A percentile compares a stretch with the other conserved stretches of the same genome.
Conservation (phyloP, 2,113 vertebrate genomes). For the Anoura caudifer region DNA sequence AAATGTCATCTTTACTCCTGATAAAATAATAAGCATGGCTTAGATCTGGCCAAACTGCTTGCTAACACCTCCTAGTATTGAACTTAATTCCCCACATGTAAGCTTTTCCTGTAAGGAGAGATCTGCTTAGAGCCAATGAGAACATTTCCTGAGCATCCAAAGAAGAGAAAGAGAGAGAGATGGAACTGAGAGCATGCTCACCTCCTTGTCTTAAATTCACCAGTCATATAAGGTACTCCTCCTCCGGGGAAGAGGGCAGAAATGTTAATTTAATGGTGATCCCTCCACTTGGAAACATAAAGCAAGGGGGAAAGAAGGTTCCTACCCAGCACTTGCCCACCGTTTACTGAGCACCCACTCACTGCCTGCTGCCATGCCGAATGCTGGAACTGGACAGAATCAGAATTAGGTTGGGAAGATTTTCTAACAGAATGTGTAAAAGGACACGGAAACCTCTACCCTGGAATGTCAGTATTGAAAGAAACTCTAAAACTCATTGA, state of each 20-base stretch:
- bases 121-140: background rate
- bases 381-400: background rate
- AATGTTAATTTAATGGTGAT: background rate
- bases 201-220: background rate
- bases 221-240: background rate
- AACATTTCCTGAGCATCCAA: background rate
- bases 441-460: background rate
- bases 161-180: background rate
- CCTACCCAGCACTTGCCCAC: background rate
- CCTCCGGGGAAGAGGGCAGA: background rate
- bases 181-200: background rate
- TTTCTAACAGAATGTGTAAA: background rate
- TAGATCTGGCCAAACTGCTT: conserved; percentile 34
- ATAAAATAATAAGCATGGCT: conserved; percentile 52
- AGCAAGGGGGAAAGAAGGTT: background rate
- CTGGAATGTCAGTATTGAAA: background rate
- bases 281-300: background rate
- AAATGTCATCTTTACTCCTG: conserved; percentile 25
- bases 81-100: conserved; percentile 24
- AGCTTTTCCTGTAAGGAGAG: background rate
- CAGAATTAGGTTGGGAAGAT: background rate
- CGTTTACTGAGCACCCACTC: background rate
- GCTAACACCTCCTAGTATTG: background rate
- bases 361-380: background rate
- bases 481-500: background rate